A percentile compares a stretch with the other conserved stretches of the same genome.
These are phyloP conservation scores for Brachyptera risi DNA, from an alignment of 2,888 invertebrate species.

Conservation along the genomic window DNA sequence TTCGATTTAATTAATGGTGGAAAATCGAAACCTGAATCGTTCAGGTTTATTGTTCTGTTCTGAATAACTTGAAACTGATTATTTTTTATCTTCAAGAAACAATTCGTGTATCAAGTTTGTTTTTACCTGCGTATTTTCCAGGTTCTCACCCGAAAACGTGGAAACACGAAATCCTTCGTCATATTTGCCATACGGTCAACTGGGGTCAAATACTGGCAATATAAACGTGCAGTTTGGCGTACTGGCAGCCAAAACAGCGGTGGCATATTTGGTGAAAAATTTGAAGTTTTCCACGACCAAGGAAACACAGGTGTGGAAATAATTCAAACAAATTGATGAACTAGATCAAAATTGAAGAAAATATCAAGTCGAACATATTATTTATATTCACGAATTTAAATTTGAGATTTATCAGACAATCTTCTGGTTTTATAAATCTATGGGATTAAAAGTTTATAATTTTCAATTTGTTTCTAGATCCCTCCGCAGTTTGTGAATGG, in stretches of 20 bases:
- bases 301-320: constrained; percentile 25
- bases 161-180: constrained; percentile 29
- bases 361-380: too few species aligned
- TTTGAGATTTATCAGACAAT: too few species aligned
- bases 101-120: background rate
- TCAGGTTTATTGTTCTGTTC: too few species aligned
- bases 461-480: constrained; percentile 20
- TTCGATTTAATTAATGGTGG: background rate
- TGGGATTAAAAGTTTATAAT: too few species aligned
- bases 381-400: too few species aligned
- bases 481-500: constrained; percentile 27
- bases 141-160: constrained; percentile 31
- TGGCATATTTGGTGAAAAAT: constrained; percentile 29
- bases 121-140: background rate
- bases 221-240: constrained; percentile 31
- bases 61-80: too few species aligned
- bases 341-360: too few species aligned
- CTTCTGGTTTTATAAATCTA: too few species aligned
- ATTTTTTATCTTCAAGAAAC: too few species aligned
- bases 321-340: too few species aligned
- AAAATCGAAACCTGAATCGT: background rate
- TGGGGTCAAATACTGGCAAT: constrained; percentile 28
- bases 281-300: constrained; percentile 27
- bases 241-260: constrained; percentile 31
- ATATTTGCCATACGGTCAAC: constrained; percentile 33